Percentiles rank a stretch among this genome's conserved stretches.
Conservation (phyloP, 53 echinoderm and acorn worm genomes). For the Astropecten irregularis region DNA sequence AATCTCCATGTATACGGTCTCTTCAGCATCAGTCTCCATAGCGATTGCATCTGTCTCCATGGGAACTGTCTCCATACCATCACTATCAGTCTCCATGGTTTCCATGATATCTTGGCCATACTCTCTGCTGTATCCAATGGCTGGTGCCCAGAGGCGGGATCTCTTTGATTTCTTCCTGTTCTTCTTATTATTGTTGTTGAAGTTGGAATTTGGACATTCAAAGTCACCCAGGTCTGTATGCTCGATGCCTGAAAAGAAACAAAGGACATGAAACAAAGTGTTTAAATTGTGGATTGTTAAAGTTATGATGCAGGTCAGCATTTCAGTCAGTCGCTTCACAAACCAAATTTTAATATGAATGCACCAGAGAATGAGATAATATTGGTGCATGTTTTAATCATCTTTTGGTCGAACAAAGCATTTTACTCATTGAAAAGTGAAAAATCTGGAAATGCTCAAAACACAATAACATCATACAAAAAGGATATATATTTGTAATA, state of each 20-base stretch:
- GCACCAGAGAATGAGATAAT: background rate
- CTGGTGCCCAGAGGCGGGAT: background rate
- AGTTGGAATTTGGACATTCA: background rate
- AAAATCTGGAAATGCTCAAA: too few species aligned
- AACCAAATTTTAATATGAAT: background rate
- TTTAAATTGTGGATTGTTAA: too few species aligned
- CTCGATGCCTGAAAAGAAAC: background rate
- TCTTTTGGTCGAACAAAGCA: background rate
- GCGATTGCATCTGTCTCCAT: too few species aligned
- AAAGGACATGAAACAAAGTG: background rate
- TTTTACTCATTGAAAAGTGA: background rate
- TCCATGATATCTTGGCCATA: background rate
- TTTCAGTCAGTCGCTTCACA: background rate
- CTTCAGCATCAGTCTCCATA: background rate
- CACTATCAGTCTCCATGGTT: background rate
- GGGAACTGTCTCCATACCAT: background rate
- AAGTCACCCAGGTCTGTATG: background rate
- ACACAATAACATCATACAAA: too few species aligned
- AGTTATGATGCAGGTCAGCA: too few species aligned
- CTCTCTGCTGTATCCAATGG: background rate
- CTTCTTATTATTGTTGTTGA: constrained; percentile 10
- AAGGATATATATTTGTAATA: too few species aligned
- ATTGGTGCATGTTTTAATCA: background rate
- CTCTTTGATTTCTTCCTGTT: background rate
- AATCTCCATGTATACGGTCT: background rate